phyloP scores from a whole-genome alignment of 1,140 invertebrate species.

The Zaprionus kolodkinae region DNA sequence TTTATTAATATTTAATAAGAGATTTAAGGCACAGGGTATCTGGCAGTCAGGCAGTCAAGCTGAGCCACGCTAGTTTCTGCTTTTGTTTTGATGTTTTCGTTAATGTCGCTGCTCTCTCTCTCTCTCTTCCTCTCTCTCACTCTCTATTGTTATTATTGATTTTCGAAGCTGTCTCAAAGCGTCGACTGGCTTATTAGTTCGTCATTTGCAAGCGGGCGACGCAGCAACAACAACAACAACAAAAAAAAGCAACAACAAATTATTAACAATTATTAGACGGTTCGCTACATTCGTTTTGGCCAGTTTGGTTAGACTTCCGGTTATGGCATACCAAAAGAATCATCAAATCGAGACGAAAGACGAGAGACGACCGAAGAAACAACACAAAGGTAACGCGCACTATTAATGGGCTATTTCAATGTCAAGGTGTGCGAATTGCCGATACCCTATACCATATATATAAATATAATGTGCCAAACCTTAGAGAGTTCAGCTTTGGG shows the following conservation, averaged over 20 bases:
- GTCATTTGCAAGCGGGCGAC: slow-evolving; percentile 31
- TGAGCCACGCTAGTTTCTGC: neutral
- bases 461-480: no score
- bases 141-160: slow-evolving; percentile 31
- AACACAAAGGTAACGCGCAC: slow-evolving; percentile 28
- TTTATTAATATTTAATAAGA: no score
- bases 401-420: slow-evolving; percentile 50
- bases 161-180: slow-evolving; percentile 35
- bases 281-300: neutral
- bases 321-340: slow-evolving; percentile 39
- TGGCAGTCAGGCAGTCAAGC: neutral
- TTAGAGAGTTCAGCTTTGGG: no score
- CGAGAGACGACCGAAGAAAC: slow-evolving; percentile 30
- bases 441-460: neutral
- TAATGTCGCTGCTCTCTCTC: neutral
- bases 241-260: slow-evolving; percentile 9
- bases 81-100: neutral
- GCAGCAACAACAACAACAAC: slow-evolving; percentile 20
- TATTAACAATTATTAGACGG: slow-evolving; percentile 38
- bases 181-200: slow-evolving; percentile 19
- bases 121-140: no score
- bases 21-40: neutral
- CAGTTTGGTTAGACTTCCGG: slow-evolving; percentile 34
- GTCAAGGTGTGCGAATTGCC: slow-evolving; percentile 32
- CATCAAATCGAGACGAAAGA: slow-evolving; percentile 34